phyloP scores from a whole-genome alignment of 2,113 vertebrate species.

The Cisticola juncidis region DNA sequence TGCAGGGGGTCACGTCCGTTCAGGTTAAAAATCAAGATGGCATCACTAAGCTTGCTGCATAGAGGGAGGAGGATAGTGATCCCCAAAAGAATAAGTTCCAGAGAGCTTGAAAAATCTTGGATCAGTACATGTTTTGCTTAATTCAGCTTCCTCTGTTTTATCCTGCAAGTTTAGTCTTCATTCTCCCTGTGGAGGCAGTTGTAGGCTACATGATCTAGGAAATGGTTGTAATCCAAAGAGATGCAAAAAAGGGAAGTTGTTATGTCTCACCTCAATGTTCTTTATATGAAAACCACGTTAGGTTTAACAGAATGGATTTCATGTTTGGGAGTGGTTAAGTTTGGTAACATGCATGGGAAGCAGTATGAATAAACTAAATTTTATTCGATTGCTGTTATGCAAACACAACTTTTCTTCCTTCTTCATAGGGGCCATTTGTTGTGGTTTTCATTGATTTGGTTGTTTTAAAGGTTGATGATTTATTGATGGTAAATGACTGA shows the following conservation, averaged over 20 bases:
- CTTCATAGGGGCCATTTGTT: not conserved
- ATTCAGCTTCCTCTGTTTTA: not conserved
- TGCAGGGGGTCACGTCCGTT: rapidly evolving
- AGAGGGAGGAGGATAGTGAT: not conserved
- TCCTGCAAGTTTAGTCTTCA: not conserved
- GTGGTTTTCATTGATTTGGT: slow-evolving; percentile 28
- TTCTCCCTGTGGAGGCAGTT: not conserved
- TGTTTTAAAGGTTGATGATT: slow-evolving; percentile 61
- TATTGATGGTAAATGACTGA: slow-evolving; percentile 49
- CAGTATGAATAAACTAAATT: not conserved
- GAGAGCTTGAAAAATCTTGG: not conserved
- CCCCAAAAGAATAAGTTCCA: not conserved
- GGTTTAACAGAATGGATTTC: not conserved
- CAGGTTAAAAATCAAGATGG: not conserved
- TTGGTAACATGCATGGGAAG: not conserved
- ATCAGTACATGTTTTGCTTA: not conserved
- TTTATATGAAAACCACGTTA: not conserved
- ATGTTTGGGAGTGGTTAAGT: not conserved
- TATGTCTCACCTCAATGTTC: not conserved
- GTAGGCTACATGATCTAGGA: not conserved
- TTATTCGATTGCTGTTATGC: not conserved
- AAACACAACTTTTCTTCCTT: slow-evolving; percentile 2
- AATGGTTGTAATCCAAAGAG: not conserved
- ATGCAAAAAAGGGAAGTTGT: not conserved
- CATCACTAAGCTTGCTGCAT: not conserved